phyloP scores from a whole-genome alignment of 2,113 vertebrate genomes.

The Chionodraco myersi region DNA sequence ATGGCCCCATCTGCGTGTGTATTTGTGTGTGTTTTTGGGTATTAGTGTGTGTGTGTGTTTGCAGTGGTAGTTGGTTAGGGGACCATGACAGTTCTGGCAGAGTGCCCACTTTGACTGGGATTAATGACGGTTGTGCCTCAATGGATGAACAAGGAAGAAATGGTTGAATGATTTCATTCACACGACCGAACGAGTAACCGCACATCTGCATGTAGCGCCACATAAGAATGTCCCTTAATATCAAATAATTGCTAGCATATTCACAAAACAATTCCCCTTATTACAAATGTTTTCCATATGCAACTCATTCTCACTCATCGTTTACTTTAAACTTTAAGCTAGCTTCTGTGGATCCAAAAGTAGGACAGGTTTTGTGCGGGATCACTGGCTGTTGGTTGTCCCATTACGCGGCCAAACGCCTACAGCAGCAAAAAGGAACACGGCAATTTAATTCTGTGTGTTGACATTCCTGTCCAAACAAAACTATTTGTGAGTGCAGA shows the following conservation, averaged over 20 bases:
- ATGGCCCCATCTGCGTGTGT: constrained; percentile 59
- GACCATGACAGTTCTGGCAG: constrained; percentile 61
- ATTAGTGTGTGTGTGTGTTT: constrained; percentile 30
- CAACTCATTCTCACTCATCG: constrained; percentile 7
- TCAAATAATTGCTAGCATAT: constrained; percentile 33
- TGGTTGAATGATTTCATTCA: constrained; percentile 44
- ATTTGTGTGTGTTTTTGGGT: constrained; percentile 43
- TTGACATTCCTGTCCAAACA: constrained; percentile 78
- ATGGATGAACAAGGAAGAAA: constrained; percentile 42
- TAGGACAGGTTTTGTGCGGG: constrained; percentile 64
- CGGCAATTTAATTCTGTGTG: constrained; percentile 71
- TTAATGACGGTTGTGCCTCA: constrained; percentile 51
- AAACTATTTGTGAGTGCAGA: constrained; percentile 62
- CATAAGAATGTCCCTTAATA: constrained; percentile 4
- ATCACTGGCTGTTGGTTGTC: constrained; percentile 65
- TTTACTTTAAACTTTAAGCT: constrained; percentile 34
- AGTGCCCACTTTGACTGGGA: constrained; percentile 50
- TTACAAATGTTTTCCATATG: not conserved
- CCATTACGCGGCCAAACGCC: constrained; percentile 76
- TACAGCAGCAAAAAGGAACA: constrained; percentile 68
- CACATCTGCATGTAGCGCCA: constrained; percentile 9
- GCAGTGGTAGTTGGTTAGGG: constrained; percentile 33
- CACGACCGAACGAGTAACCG: constrained; percentile 31
- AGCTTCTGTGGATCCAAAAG: constrained; percentile 54
- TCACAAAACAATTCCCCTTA: not conserved